phyloP scores from a whole-genome alignment of 2,888 invertebrate species.

The Chloromyia formosa region DNA sequence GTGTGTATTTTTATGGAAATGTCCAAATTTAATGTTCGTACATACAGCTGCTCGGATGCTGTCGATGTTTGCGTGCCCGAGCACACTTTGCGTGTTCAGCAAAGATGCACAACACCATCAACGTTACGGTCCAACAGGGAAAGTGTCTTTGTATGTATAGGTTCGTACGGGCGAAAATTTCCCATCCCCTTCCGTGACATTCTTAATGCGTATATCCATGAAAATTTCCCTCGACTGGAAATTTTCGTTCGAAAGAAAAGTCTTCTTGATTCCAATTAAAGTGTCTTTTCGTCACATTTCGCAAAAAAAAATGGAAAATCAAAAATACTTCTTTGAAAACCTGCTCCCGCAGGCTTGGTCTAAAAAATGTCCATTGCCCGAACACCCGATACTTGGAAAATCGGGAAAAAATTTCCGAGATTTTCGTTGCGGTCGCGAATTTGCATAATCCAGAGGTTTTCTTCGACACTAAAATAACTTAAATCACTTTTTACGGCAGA shows the following conservation, averaged over 20 bases:
- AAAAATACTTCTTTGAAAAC: background rate
- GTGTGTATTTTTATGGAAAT: slow-evolving; percentile 42
- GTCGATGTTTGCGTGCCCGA: slow-evolving; percentile 29
- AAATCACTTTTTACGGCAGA: background rate
- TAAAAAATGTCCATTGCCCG: background rate
- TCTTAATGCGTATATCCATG: slow-evolving; percentile 19
- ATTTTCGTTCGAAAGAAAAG: background rate
- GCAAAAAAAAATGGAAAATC: background rate
- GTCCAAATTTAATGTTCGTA: slow-evolving; percentile 39
- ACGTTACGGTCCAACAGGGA: no score
- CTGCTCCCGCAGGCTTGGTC: background rate
- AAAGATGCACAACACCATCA: slow-evolving; percentile 1
- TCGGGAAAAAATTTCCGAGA: background rate
- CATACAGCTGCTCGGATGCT: slow-evolving; percentile 36
- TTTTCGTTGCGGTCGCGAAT: no score
- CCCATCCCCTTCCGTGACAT: slow-evolving; percentile 43
- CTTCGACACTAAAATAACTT: background rate
- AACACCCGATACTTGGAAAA: background rate
- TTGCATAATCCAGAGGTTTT: background rate
- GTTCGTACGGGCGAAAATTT: slow-evolving; percentile 46
- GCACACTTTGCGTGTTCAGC: background rate
- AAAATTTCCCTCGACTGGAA: slow-evolving; percentile 15
- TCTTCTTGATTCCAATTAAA: background rate
- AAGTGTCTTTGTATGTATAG: no score
- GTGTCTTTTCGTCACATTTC: background rate